phyloP scores from a whole-genome alignment of 2,797 vertebrate species.

The Sus cebifrons region DNA sequence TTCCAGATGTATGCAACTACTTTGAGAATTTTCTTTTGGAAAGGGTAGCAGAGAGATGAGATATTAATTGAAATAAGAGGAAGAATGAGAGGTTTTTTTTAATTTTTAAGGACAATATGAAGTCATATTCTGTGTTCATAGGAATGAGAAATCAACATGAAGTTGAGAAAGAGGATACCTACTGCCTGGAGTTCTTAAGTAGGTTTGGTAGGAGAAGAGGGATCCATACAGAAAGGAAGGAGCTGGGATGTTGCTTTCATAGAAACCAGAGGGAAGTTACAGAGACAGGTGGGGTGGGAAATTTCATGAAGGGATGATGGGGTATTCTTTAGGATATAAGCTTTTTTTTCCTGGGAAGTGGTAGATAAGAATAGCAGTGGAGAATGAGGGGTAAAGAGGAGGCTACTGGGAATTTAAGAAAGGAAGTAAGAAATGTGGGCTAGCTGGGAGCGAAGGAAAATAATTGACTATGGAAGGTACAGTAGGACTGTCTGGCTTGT shows the following conservation, averaged over 20 bases:
- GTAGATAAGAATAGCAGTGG: background rate
- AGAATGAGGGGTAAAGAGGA: background rate
- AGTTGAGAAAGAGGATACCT: background rate
- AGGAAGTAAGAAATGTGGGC: background rate
- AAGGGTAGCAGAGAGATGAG: background rate
- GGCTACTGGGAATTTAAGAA: background rate
- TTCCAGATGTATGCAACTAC: background rate
- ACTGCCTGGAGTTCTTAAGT: background rate
- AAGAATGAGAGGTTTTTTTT: background rate
- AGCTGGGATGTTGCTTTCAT: accelerated
- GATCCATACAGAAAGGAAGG: background rate
- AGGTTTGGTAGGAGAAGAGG: background rate
- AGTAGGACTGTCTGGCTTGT: background rate
- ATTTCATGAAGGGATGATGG: background rate
- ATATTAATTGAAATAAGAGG: background rate
- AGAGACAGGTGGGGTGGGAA: background rate
- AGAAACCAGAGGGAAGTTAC: background rate
- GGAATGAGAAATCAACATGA: background rate
- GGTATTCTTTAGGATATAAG: background rate
- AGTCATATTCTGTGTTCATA: background rate
- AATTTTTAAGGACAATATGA: background rate
- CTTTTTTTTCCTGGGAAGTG: background rate
- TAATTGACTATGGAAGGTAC: conserved; percentile 27
- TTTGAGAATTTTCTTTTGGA: conserved; percentile 25
- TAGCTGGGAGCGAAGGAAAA: background rate